These are phyloP conservation scores for Bursaphelenchus okinawaensis DNA, from an alignment of 2,888 invertebrate species.

Conservation along the genomic window DNA sequence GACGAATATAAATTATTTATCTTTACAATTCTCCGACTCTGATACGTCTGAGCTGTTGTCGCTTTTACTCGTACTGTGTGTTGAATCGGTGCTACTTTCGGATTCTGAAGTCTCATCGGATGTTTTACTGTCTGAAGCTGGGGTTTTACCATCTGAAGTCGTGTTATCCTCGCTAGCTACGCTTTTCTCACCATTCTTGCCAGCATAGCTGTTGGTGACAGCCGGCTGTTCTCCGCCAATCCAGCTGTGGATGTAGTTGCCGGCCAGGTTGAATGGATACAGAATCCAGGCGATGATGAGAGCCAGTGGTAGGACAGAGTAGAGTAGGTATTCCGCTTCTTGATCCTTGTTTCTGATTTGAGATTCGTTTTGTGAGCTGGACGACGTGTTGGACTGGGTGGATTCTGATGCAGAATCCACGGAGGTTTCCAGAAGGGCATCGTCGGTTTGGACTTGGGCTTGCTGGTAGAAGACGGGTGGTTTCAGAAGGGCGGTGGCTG, in stretches of 20 bases:
- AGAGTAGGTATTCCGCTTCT: not conserved
- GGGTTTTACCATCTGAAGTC: too few species aligned
- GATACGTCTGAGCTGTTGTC: too few species aligned
- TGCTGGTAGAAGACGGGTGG: conserved; percentile 11
- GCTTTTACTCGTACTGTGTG: too few species aligned
- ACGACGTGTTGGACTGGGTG: not conserved
- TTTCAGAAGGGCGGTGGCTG: not conserved
- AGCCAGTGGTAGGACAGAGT: conserved; percentile 3
- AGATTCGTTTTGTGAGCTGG: not conserved
- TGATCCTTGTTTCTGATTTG: not conserved
- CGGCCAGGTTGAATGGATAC: not conserved
- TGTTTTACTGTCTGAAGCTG: too few species aligned
- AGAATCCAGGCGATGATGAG: not conserved
- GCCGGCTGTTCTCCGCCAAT: not conserved
- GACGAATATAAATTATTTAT: too few species aligned
- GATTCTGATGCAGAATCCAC: not conserved
- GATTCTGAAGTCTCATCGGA: too few species aligned
- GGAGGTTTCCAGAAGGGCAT: not conserved
- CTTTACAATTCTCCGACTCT: too few species aligned
- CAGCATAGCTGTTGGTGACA: too few species aligned
- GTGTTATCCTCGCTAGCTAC: too few species aligned
- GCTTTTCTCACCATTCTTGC: too few species aligned
- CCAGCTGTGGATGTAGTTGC: not conserved
- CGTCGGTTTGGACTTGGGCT: conserved; percentile 10
- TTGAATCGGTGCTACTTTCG: too few species aligned